Conservation (phyloP, 2,888 invertebrate species). For the Muscina levida region DNA sequence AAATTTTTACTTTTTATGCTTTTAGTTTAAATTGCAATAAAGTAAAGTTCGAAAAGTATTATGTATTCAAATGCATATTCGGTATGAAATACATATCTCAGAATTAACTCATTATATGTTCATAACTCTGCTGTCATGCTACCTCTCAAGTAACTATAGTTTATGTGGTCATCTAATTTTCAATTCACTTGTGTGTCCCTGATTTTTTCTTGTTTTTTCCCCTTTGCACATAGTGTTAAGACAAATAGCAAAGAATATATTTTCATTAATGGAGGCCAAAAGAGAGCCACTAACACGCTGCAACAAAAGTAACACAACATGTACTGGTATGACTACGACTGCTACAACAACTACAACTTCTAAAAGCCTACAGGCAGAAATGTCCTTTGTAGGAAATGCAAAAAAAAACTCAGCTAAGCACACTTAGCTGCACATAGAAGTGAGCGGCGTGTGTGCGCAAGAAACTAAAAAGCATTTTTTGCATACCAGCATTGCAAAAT, state of each 20-base stretch:
- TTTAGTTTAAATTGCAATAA: no score
- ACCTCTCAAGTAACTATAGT: no score
- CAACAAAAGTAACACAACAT: not conserved
- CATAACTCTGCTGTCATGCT: no score
- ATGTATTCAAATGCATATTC: no score
- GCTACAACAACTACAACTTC: slow-evolving; percentile 1
- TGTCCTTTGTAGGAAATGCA: not conserved
- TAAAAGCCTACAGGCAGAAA: not conserved
- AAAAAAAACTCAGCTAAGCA: no score
- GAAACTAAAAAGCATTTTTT: not conserved
- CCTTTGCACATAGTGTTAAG: not conserved
- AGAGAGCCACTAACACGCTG: not conserved
- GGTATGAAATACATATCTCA: no score
- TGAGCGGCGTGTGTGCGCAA: not conserved
- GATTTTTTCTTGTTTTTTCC: no score
- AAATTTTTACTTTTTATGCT: no score
- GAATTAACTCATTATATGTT: no score
- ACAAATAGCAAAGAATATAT: not conserved
- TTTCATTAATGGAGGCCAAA: slow-evolving; percentile 15
- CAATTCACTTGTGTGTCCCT: no score
- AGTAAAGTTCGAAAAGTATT: no score
- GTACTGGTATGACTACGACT: not conserved
- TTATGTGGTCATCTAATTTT: no score
- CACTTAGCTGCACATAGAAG: not conserved
- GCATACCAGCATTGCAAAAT: not conserved